Base-by-base conservation (phyloP, 2,113 vertebrate genomes). In the Lamprotornis superbus region DNA sequence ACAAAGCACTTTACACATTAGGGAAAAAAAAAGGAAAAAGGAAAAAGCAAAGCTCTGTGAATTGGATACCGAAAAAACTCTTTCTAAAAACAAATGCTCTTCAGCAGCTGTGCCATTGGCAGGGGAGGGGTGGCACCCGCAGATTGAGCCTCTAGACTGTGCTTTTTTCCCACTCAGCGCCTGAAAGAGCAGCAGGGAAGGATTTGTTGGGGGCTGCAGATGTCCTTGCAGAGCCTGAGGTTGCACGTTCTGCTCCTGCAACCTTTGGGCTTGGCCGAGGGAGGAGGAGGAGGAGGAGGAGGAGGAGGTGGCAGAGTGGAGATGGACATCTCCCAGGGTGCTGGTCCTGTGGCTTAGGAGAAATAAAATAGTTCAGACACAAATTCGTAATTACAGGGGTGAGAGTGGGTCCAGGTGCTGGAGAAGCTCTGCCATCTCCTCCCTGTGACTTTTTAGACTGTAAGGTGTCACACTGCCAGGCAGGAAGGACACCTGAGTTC, bases 1-100 rank as follows among this genome's bases (percentile, higher is more conserved):
- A 97, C 95, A 96, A 97, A 97, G 95, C 95, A 92, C 93, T 95
- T 95, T 92, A 87, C 92, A 87, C 88, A 96, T 96, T 95, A 78
- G 81, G 56, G 30, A 1, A 1, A 12, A 16, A 64, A 37, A 25
- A 25, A 27, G n/a, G n/a, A 86, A 67, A 91, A 91, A 49, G 57
- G 71, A 71, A 87, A 95, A 97, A 87, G 91, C 86, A 93, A 67
- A 97, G 93, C 95, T 84, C 63, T 94, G 81, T 95, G 90, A 97
- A 97, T 97, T 95, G 94, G 85, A 79, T 95, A 35, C 96, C 11
- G 6, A 90, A 94, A 94, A 94, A 88, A 35, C 67, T 76, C 80
- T 92, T 92, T 94, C 90, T 92, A 92, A 95, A 95, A 96, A 92
- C 93, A 94, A 95, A 91, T 84, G 92, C 76, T n/a, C 93, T 91